A percentile compares a stretch with the other conserved stretches of the same genome.
Evolutionary conservation across 2,888 invertebrate genomes (phyloP).

Genomic region (Drosophila pegasa): DNA sequence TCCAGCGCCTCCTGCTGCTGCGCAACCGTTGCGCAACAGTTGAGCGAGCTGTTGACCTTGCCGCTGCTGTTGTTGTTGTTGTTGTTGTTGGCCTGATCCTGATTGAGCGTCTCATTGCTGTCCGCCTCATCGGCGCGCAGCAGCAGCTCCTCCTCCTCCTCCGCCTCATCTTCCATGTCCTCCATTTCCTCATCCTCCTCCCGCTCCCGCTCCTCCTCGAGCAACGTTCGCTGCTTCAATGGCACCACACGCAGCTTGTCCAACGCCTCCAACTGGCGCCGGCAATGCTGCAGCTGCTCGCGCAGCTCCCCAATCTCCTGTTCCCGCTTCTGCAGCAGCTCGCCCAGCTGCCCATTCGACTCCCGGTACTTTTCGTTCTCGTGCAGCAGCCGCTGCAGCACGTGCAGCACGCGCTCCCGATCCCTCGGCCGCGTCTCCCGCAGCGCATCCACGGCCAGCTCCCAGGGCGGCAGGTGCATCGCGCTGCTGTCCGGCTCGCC

Average conservation of each 20-base stretch:
- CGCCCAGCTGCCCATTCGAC: constrained; percentile 81
- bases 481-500: constrained; percentile 85
- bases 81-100: constrained; percentile 67
- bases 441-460: constrained; percentile 83
- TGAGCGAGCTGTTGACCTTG: constrained; percentile 53
- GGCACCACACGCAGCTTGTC: constrained; percentile 67
- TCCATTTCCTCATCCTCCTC: constrained; percentile 28
- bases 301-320: constrained; percentile 83
- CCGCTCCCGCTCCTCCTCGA: constrained; percentile 34
- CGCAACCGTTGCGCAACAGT: constrained; percentile 12
- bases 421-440: constrained; percentile 83
- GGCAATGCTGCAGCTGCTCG: constrained; percentile 82
- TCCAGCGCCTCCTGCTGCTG: constrained; percentile 18
- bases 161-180: constrained; percentile 36
- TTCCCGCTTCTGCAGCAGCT: constrained; percentile 82
- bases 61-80: constrained; percentile 41
- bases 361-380: constrained; percentile 83
- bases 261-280: constrained; percentile 73
- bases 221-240: constrained; percentile 57
- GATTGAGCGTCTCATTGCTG: constrained; percentile 56
- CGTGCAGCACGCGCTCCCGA: constrained; percentile 82
- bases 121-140: constrained; percentile 38
- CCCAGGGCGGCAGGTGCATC: constrained; percentile 82
- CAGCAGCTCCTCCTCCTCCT: constrained; percentile 36
- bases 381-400: constrained; percentile 82